A percentile compares a stretch with the other conserved stretches of the same genome.
These are phyloP conservation scores for Pimpla rufipes DNA, from an alignment of 2,888 invertebrate genomes.

Conservation along the genomic window DNA sequence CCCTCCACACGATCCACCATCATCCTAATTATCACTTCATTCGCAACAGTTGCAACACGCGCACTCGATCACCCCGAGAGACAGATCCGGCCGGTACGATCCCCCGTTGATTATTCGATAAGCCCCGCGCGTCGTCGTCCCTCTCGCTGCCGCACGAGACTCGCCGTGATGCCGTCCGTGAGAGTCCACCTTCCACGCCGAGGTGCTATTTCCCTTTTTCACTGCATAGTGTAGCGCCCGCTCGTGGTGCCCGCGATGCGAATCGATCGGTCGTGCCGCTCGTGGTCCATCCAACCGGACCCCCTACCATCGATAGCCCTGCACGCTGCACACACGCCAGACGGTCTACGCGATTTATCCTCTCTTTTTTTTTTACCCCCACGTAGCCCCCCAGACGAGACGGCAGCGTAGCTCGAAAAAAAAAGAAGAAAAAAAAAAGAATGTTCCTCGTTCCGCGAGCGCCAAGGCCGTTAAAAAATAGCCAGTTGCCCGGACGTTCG, in stretches of 20 bases:
- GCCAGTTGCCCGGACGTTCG: background rate
- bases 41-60: conserved; percentile 70
- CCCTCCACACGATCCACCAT: conserved; percentile 93
- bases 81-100: background rate
- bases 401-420: background rate
- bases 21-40: conserved; percentile 85
- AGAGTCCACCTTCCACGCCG: background rate
- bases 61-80: conserved; percentile 10
- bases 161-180: background rate
- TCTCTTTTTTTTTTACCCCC: background rate
- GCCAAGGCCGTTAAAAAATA: background rate
- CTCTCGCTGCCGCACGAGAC: background rate
- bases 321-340: conserved; percentile 15
- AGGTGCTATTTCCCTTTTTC: conserved; percentile 42
- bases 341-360: conserved; percentile 1
- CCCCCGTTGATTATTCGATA: background rate
- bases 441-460: background rate
- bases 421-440: background rate
- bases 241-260: conserved; percentile 19
- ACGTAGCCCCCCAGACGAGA: background rate
- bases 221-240: conserved; percentile 37
- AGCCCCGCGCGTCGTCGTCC: too few species aligned
- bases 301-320: conserved; percentile 30
- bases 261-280: conserved; percentile 54
- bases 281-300: conserved; percentile 33